These are phyloP conservation scores for Latrodectus geometricus DNA, from an alignment of 1,140 invertebrate species.

Conservation along the genomic window DNA sequence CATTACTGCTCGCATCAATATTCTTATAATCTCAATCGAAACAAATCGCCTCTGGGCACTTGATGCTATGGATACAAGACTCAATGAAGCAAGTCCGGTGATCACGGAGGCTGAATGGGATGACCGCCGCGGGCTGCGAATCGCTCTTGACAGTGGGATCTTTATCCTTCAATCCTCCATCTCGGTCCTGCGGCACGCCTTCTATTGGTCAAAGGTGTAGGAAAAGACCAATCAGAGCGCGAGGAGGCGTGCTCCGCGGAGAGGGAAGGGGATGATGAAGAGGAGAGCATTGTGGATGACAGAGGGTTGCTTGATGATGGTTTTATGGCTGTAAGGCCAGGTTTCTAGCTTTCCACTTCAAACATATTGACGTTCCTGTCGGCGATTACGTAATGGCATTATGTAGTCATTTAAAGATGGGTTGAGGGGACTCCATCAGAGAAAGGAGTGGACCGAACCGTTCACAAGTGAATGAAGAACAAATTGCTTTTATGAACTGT, in stretches of 20 bases:
- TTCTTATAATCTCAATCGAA: background rate
- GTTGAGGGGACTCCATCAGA: background rate
- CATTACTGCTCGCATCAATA: background rate
- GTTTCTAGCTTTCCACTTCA: background rate
- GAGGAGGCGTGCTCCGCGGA: constrained; percentile 36
- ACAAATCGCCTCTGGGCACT: background rate
- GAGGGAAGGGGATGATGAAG: constrained; percentile 7
- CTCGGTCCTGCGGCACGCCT: background rate
- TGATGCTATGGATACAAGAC: background rate
- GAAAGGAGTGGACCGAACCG: constrained; percentile 36
- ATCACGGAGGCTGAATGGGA: constrained; percentile 31
- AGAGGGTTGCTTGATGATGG: constrained; percentile 38
- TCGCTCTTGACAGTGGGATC: constrained; percentile 38
- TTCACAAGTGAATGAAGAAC: constrained; percentile 38
- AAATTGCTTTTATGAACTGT: constrained; percentile 42
- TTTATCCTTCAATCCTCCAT: background rate
- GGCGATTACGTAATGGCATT: constrained; percentile 54
- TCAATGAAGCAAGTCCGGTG: background rate
- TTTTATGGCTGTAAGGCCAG: constrained; percentile 26
- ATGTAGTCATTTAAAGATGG: constrained; percentile 46
- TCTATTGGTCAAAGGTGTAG: background rate
- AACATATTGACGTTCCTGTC: constrained; percentile 53
- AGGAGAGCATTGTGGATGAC: constrained; percentile 20
- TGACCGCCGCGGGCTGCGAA: constrained; percentile 47
- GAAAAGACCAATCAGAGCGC: background rate